phyloP scores from a whole-genome alignment of 2,888 invertebrate genomes.

The Habrosyne pyritoides region DNA sequence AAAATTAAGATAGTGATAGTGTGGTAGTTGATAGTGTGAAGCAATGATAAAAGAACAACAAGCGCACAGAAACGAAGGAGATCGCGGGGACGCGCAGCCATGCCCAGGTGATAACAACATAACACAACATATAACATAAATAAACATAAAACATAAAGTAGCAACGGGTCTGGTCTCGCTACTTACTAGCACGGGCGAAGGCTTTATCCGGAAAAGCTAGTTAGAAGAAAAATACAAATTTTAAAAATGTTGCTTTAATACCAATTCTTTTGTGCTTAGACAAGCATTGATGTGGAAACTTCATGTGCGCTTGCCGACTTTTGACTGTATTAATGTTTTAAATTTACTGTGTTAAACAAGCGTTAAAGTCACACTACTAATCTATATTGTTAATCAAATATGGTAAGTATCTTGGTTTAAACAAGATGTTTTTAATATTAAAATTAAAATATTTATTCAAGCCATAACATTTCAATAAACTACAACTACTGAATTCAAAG shows the following conservation, averaged over 20 bases:
- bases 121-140: conserved; percentile 52
- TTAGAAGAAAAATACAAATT: conserved; percentile 80
- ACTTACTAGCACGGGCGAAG: conserved; percentile 99
- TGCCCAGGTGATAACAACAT: conserved; percentile 69
- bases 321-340: conserved; percentile 43
- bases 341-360: conserved; percentile 61
- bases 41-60: conserved; percentile 79
- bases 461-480: neutral
- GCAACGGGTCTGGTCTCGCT: conserved; percentile 80
- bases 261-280: conserved; percentile 58
- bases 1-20: conserved; percentile 12
- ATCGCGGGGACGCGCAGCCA: conserved; percentile 75
- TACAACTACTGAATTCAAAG: conserved; percentile 7
- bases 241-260: conserved; percentile 56
- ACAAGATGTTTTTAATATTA: conserved; percentile 2
- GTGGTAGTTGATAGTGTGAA: conserved; percentile 45
- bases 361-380: conserved; percentile 66
- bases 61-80: conserved; percentile 80
- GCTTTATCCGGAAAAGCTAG: conserved; percentile 99
- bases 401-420: conserved; percentile 16
- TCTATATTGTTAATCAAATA: conserved; percentile 41
- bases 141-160: conserved; percentile 72
- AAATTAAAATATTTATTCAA: neutral
- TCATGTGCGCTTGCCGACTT: conserved; percentile 82
- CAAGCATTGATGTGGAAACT: conserved; percentile 62